Evolutionary conservation across 2,888 invertebrate genomes (phyloP).

Genomic region (Eulithis testata): DNA sequence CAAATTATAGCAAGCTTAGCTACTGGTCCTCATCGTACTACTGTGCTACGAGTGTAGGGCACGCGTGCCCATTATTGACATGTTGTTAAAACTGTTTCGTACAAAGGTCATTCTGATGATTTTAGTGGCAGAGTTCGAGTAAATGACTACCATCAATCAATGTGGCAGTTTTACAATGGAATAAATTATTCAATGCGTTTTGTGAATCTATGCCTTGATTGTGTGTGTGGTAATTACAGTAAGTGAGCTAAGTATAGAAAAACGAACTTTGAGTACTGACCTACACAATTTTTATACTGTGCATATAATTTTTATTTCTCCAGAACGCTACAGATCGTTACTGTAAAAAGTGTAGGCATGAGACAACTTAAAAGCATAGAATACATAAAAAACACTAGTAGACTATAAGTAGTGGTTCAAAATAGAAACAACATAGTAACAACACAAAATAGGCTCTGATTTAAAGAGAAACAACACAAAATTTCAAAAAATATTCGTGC

Average conservation of each 20-base stretch:
- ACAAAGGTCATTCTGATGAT: conserved; percentile 31
- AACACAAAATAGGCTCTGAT: too few relatives aligned
- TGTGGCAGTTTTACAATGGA: conserved; percentile 25
- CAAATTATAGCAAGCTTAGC: neutral
- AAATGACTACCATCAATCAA: conserved; percentile 32
- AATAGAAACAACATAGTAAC: too few relatives aligned
- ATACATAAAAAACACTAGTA: too few relatives aligned
- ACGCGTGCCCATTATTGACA: conserved; percentile 54
- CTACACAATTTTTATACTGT: too few relatives aligned
- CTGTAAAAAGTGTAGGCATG: too few relatives aligned
- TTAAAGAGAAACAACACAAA: too few relatives aligned
- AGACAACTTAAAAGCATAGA: too few relatives aligned
- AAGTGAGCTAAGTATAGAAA: neutral
- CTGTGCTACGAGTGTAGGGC: conserved; percentile 30
- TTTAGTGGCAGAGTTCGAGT: conserved; percentile 32
- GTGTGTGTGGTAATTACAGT: conserved; percentile 18
- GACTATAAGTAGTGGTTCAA: too few relatives aligned
- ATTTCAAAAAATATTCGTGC: too few relatives aligned
- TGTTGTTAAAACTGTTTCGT: conserved; percentile 40
- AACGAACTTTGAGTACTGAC: too few relatives aligned
- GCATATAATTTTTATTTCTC: too few relatives aligned
- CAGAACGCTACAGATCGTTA: too few relatives aligned
- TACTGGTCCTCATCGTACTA: conserved; percentile 24
- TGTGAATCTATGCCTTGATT: conserved; percentile 16
- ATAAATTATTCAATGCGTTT: conserved; percentile 31